These are phyloP conservation scores for Actenoides lindsayi DNA, from an alignment of 2,113 vertebrate species.

Conservation along the genomic window DNA sequence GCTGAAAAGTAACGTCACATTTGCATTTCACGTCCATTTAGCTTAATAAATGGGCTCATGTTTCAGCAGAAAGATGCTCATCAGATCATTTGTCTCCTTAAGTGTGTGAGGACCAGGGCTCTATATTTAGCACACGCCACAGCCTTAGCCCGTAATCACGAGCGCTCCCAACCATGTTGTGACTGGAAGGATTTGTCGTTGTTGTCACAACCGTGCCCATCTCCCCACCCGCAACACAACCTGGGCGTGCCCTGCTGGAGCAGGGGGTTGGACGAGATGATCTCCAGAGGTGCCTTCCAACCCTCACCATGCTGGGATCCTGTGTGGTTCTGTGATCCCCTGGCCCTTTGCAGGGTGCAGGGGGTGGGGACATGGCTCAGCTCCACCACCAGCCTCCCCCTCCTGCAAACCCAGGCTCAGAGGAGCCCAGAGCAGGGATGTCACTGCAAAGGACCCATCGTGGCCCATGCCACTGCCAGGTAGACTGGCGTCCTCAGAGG, in stretches of 20 bases:
- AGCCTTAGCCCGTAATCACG: neutral
- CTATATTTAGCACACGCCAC: constrained; percentile 43
- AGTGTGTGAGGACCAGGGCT: neutral
- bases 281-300: neutral
- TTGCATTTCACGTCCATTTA: constrained; percentile 45
- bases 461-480: neutral
- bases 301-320: neutral
- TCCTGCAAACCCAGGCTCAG: fast-evolving
- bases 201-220: neutral
- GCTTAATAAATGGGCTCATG: constrained; percentile 36
- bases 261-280: neutral
- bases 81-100: constrained; percentile 55
- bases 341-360: neutral
- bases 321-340: neutral
- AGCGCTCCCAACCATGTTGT: neutral
- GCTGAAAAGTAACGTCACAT: constrained; percentile 33
- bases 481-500: neutral
- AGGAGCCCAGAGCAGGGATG: neutral
- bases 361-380: fast-evolving
- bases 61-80: constrained; percentile 50
- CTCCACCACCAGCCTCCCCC: fast-evolving
- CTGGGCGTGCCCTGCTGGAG: neutral
- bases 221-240: fast-evolving
- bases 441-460: fast-evolving
- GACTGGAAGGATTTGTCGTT: neutral